Evolutionary conservation across 2,113 vertebrate species (phyloP).

Genomic region (Peucedramus taeniatus): DNA sequence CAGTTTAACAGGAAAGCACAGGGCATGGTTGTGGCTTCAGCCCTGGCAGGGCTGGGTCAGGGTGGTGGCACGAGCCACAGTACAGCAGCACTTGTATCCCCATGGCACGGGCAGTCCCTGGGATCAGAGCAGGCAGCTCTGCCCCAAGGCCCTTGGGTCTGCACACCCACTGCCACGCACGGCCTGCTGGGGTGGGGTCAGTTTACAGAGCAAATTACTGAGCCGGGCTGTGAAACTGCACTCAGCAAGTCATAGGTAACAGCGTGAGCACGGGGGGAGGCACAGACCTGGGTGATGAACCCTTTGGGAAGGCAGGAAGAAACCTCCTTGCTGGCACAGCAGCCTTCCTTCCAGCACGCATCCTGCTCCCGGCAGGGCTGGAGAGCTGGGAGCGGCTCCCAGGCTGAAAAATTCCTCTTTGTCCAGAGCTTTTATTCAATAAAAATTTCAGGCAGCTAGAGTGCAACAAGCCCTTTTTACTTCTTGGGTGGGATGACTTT

Average conservation of each 20-base stretch:
- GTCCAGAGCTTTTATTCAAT: slow-evolving; percentile 54
- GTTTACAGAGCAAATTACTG: not conserved
- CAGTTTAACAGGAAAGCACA: not conserved
- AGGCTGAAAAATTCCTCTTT: slow-evolving; percentile 13
- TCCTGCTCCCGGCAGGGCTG: not conserved
- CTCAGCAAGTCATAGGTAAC: not conserved
- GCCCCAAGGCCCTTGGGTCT: fast-evolving
- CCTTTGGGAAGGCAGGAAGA: not conserved
- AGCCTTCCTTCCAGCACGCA: not conserved
- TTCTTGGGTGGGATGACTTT: not conserved
- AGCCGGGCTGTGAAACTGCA: not conserved
- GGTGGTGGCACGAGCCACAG: not conserved
- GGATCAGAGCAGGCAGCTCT: not conserved
- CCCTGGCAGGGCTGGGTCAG: not conserved
- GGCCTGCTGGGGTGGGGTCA: not conserved
- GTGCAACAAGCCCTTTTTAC: not conserved
- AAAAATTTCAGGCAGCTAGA: slow-evolving; percentile 56
- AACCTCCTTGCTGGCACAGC: not conserved
- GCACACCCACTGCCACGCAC: not conserved
- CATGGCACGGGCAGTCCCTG: fast-evolving
- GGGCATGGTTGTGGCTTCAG: not conserved
- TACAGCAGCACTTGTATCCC: not conserved
- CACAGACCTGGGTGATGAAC: not conserved
- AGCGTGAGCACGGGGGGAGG: fast-evolving
- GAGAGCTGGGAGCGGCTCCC: not conserved